Base-by-base conservation (phyloP, 2,888 invertebrate genomes). In the Adineta ricciae region DNA sequence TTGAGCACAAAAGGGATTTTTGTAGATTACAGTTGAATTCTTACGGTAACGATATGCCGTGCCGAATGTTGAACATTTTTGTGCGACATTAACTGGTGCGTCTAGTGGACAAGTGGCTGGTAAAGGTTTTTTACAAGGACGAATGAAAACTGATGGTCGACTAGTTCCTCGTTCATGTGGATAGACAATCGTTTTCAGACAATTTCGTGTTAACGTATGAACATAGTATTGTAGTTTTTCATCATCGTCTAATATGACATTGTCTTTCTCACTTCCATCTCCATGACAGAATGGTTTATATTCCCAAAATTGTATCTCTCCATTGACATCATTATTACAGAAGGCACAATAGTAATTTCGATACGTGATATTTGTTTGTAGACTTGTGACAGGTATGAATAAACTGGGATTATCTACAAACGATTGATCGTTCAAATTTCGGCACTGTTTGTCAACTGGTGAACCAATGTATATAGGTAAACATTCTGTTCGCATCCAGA, bases 301-400 rank as follows among this genome's bases (percentile, higher is more conserved):
- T 78, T 38, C 8, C 78, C 78, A 78, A 64, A 32, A 64, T 78
- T 38, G n/a, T 9, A 78, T 41, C n/a, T 41, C 21, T 19, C 24
- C 9, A 41, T 41, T 38, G 11, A 16, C 14, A 78, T 78, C 78
- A 78, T 78, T 41, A 41, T 78, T 78, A 78, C 78, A 78, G 41
- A 41, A 78, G 14, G 78, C 78, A 78, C 78, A 78, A 78, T n/a
- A 78, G n/a, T 78, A 78, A 41, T 78, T 78, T n/a, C 78, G 21
- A 78, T 78, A 78, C 11, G 78, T 78, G 7, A 78, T 41, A 78
- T 78, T 78, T 21, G 78, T 78, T 41, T 78, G 78, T 41, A 41
- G 14, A 41, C 78, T 78, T 41, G 78, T 78, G 9, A 78, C 78
- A 2, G 78, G 78, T 11, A 78, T 78, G n/a, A 38, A 78, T 78